Evolutionary conservation across 2,113 vertebrate genomes (phyloP), one percentile per base, ranked within the genome.

Genomic region (Addax nasomaculatus): DNA sequence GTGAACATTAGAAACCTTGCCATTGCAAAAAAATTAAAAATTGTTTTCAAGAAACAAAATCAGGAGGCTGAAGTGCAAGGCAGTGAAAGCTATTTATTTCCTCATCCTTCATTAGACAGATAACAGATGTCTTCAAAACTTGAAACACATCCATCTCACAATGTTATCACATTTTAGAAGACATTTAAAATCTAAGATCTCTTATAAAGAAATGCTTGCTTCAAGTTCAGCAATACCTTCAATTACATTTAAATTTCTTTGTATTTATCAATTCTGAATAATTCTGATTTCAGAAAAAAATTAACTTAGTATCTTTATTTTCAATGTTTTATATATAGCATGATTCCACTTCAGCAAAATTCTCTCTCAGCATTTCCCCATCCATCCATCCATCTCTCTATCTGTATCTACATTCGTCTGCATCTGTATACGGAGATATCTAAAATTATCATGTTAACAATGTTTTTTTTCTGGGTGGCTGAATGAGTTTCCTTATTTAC

Each of bases 121-220:
- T 36, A 92, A 85, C 95, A 97, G 94, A 95, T 93, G 81, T 81
- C 94, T 70, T 70, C 67, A 70, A 29, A 73, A 83, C 29, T 86
- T 95, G 93, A 96, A 96, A 95, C 85, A 57, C 25, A 84, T 92
- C 85, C 92, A 85, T 92, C 47, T 91, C n/a, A 85, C 45, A 84
- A 95, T 70, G 58, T 70, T 67, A 89, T 30, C 67, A 49, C 60
- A 89, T 73, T 81, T 88, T 64, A 79, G 17, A 86, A 85, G 83
- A 93, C 62, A 79, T 43, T 62, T 58, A 86, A 97, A 91, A 80
- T 51, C 21, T 53, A 95, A 45, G 60, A 57, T 39, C 73, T 84
- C 12, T 73, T 55, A 7, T 79, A 85, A 76, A 78, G 29, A 80
- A 84, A 89, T 15, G 49, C 58, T 39, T 45, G 53, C 62, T 92